Evolutionary conservation across 2,113 vertebrate genomes (phyloP).

Genomic region (Illadopsis cleaveri): DNA sequence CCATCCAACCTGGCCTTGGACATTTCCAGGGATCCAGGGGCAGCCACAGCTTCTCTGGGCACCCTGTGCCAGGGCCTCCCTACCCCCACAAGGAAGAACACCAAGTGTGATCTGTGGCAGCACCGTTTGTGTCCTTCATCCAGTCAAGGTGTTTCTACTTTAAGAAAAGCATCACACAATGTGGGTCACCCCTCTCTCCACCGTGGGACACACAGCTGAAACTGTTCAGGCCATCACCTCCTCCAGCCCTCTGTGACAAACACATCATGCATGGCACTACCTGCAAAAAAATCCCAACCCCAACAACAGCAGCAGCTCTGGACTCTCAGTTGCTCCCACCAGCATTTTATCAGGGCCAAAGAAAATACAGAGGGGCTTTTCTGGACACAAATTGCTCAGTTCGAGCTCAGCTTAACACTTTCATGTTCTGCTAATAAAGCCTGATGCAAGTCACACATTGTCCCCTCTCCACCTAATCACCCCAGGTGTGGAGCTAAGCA

Average conservation of each 20-base stretch:
- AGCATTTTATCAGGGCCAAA: background rate
- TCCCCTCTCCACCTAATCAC: background rate
- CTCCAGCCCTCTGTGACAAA: background rate
- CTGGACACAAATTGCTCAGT: background rate
- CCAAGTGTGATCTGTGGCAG: background rate
- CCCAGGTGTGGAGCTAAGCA: background rate
- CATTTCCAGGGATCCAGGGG: background rate
- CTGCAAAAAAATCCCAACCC: background rate
- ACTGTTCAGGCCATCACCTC: background rate
- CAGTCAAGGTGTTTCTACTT: background rate
- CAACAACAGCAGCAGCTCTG: background rate
- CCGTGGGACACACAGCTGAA: background rate
- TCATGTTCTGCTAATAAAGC: background rate
- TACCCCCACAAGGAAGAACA: too few relatives aligned
- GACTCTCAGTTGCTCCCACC: background rate
- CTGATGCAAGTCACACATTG: background rate
- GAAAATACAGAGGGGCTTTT: background rate
- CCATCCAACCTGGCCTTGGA: accelerated
- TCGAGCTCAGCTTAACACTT: background rate
- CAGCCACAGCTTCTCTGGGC: background rate
- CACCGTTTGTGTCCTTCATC: accelerated
- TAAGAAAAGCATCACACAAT: background rate
- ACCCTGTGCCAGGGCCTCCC: accelerated
- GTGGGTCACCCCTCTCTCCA: background rate
- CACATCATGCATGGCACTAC: background rate